A percentile compares a stretch with the other conserved stretches of the same genome.
These are phyloP conservation scores for Steinernema hermaphroditum DNA, from an alignment of 2,888 invertebrate species.

Conservation along the genomic window DNA sequence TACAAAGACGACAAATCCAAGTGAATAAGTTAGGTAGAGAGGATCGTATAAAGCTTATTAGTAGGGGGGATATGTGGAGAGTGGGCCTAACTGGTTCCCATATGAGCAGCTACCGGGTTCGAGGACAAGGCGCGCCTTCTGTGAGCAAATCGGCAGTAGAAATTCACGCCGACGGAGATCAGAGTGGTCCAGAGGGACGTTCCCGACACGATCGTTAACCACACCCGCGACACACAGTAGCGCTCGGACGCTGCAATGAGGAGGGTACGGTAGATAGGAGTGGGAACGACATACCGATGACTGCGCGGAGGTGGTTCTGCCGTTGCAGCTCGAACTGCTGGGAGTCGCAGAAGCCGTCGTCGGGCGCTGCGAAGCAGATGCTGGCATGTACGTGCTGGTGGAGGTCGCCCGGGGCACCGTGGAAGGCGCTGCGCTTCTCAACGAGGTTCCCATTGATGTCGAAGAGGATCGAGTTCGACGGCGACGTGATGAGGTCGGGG, in stretches of 20 bases:
- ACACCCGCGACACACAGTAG: conserved; percentile 35
- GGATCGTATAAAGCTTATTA: conserved; percentile 30
- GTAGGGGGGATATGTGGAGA: not conserved
- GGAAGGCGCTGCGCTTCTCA: conserved; percentile 18
- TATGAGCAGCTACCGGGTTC: conserved; percentile 24
- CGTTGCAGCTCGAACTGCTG: conserved; percentile 21
- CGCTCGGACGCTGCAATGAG: conserved; percentile 28
- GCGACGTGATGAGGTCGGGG: conserved; percentile 63
- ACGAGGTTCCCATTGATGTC: conserved; percentile 50
- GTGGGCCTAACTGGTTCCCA: conserved; percentile 4
- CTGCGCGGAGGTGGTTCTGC: conserved; percentile 26
- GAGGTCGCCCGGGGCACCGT: conserved; percentile 3
- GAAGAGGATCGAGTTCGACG: conserved; percentile 61
- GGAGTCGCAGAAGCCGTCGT: conserved; percentile 33
- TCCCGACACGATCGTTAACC: conserved; percentile 34
- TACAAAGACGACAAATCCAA: conserved; percentile 20
- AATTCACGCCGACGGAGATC: conserved; percentile 35
- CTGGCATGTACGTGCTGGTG: conserved; percentile 43
- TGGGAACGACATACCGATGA: not conserved
- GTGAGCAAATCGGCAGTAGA: conserved; percentile 23
- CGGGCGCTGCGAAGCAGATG: conserved; percentile 39
- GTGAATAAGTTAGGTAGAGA: not conserved
- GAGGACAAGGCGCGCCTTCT: conserved; percentile 20
- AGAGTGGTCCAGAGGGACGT: conserved; percentile 37
- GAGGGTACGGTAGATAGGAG: not conserved